Evolutionary conservation across 1,140 invertebrate genomes (phyloP).

Genomic region (Monomorium pharaonis): DNA sequence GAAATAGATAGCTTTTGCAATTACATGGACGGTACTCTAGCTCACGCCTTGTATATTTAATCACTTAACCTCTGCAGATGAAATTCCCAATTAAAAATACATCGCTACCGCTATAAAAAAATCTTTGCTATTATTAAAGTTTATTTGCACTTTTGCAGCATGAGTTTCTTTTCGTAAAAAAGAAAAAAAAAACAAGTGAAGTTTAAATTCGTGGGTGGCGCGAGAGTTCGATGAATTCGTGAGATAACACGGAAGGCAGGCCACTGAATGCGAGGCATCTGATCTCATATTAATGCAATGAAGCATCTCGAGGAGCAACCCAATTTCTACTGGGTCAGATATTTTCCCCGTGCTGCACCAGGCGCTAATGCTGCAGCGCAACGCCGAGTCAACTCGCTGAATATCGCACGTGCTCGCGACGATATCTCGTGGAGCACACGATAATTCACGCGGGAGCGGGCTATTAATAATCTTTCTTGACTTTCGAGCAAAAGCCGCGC

Average conservation of each 20-base stretch:
- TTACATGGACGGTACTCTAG: background rate
- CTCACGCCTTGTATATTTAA: background rate
- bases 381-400: slow-evolving; percentile 59
- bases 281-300: slow-evolving; percentile 60
- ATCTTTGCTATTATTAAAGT: background rate
- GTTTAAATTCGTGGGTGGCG: slow-evolving; percentile 11
- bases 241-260: background rate
- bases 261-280: slow-evolving; percentile 46
- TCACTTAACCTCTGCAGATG: background rate
- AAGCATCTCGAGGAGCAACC: slow-evolving; percentile 52
- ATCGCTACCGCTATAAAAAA: background rate
- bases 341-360: slow-evolving; percentile 26
- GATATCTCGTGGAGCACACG: slow-evolving; percentile 60
- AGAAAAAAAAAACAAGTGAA: background rate
- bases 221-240: slow-evolving; percentile 30
- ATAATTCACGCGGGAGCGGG: slow-evolving; percentile 71
- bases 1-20: background rate
- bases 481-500: slow-evolving; percentile 64
- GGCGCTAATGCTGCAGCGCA: slow-evolving; percentile 53
- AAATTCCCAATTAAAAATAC: background rate
- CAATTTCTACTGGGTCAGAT: slow-evolving; percentile 57
- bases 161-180: no score
- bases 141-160: background rate
- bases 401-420: slow-evolving; percentile 69
- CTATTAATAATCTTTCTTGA: slow-evolving; percentile 73